Conservation (phyloP, 30 jellyfish, hydroid and myxozoan genomes). For the Turritopsis rubra region DNA sequence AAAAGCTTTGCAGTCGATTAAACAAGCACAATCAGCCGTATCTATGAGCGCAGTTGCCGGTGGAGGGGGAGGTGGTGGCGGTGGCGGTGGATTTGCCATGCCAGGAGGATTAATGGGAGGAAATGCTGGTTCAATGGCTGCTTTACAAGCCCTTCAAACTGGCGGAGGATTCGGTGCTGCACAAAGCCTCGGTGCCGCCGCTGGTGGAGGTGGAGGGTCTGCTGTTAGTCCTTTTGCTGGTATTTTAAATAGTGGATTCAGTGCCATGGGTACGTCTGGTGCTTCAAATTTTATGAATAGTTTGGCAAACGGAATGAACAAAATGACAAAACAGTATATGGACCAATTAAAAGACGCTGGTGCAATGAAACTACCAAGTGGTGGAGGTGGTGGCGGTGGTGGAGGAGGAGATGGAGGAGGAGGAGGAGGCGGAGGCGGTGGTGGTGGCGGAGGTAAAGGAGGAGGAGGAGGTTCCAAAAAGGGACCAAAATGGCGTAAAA, state of each 20-base stretch:
- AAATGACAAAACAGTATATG: conserved; percentile 63
- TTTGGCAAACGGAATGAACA: conserved; percentile 85
- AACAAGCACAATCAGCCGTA: conserved; percentile 16
- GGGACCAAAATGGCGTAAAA: not conserved
- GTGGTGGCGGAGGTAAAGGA: not conserved
- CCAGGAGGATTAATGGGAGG: conserved; percentile 10
- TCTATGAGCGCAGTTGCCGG: conserved; percentile 11
- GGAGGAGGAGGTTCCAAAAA: conserved; percentile 11
- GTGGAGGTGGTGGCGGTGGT: conserved; percentile 37
- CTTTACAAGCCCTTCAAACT: conserved; percentile 19
- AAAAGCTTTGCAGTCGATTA: conserved; percentile 22
- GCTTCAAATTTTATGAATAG: conserved; percentile 65
- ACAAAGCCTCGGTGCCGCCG: conserved; percentile 10
- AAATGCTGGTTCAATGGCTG: conserved; percentile 12
- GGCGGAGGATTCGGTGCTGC: conserved; percentile 15
- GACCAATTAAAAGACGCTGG: conserved; percentile 27
- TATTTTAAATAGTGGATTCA: conserved; percentile 46
- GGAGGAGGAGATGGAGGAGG: conserved; percentile 33
- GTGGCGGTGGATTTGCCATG: conserved; percentile 5
- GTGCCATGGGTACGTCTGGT: conserved; percentile 64
- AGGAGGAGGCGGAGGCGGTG: conserved; percentile 37
- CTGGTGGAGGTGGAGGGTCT: conserved; percentile 34
- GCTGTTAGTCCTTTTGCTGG: conserved; percentile 60
- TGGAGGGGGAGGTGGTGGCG: conserved; percentile 17
- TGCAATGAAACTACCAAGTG: conserved; percentile 12